Evolutionary conservation across 2,113 vertebrate species (phyloP).

Genomic region (Nipponia nippon): DNA sequence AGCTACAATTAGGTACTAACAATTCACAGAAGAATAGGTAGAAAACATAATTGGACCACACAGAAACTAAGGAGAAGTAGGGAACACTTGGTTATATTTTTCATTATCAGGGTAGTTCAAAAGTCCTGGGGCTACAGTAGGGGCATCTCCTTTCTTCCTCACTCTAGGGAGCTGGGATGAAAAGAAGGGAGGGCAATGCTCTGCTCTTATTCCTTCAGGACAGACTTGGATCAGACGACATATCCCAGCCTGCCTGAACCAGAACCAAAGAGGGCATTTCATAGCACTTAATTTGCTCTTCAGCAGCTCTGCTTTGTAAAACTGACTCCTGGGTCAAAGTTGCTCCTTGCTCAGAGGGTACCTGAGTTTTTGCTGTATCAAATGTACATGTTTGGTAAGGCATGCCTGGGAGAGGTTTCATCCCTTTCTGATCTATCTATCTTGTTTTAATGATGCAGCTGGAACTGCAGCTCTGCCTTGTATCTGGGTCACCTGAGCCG

Average conservation of each 20-base stretch:
- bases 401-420: not conserved
- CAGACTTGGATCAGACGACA: not conserved
- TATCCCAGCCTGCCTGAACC: not conserved
- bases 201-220: not conserved
- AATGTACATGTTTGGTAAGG: not conserved
- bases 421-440: not conserved
- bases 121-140: not conserved
- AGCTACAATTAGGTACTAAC: slow-evolving; percentile 4
- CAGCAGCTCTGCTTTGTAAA: not conserved
- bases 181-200: not conserved
- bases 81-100: not conserved
- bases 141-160: not conserved
- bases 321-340: not conserved
- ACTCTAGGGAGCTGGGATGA: not conserved
- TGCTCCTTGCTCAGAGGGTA: not conserved
- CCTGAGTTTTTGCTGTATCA: not conserved
- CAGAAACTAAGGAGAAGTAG: not conserved
- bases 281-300: not conserved
- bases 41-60: not conserved
- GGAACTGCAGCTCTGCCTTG: not conserved
- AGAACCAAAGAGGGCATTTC: not conserved
- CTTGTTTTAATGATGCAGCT: not conserved
- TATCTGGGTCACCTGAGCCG: not conserved
- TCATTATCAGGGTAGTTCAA: not conserved
- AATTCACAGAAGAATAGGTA: slow-evolving; percentile 1